Conservation (phyloP, 2,888 invertebrate genomes). For the Sminthurides aquaticus region DNA sequence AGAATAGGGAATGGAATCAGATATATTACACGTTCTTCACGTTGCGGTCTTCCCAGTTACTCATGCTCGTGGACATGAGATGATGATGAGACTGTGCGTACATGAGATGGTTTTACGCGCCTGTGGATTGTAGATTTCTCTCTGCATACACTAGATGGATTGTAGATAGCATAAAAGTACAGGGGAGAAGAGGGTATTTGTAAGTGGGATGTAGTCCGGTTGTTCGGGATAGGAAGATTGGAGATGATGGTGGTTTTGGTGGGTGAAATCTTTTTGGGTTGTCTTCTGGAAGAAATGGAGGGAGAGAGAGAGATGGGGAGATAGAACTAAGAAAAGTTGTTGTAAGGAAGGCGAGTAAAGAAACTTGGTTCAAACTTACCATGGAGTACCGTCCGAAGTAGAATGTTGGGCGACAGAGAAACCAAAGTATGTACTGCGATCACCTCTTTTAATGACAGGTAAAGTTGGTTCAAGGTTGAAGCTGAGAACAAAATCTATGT, state of each 20-base stretch:
- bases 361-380: conserved; percentile 29
- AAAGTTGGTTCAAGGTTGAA: conserved; percentile 74
- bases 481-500: conserved; percentile 15
- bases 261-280: background rate
- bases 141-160: no score
- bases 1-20: no score
- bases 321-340: background rate
- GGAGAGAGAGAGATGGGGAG: background rate
- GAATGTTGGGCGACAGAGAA: conserved; percentile 76
- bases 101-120: no score
- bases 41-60: background rate
- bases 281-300: background rate
- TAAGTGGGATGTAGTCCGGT: background rate
- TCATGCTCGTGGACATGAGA: background rate
- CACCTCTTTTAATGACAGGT: conserved; percentile 62
- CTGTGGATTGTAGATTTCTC: background rate
- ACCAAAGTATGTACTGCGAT: conserved; percentile 71
- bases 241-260: background rate
- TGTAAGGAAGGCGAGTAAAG: background rate
- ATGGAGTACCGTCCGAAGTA: conserved; percentile 34
- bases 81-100: background rate
- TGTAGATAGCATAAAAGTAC: no score
- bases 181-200: no score
- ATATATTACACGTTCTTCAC: no score
- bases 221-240: no score